Percentiles rank a stretch among this genome's conserved stretches.
These are phyloP conservation scores for Mythimna vitellina DNA, from an alignment of 2,888 invertebrate species.

Conservation along the genomic window DNA sequence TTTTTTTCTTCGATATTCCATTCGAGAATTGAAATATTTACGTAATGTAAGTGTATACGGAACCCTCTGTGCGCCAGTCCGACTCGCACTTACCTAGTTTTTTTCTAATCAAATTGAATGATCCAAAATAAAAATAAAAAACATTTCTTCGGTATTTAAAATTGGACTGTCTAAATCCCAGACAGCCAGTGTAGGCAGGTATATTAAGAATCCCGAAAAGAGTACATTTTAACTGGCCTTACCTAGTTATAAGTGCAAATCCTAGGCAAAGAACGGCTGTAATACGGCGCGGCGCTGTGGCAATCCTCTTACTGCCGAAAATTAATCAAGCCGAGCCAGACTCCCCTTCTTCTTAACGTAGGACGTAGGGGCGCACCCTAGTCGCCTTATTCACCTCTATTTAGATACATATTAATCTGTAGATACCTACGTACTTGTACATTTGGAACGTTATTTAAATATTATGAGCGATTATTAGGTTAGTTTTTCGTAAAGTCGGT, in stretches of 20 bases:
- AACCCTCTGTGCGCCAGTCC: no score
- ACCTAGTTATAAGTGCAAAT: conserved; percentile 58
- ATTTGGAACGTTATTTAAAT: background rate
- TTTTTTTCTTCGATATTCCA: no score
- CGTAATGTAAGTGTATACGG: no score
- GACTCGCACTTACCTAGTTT: no score
- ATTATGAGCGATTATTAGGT: background rate
- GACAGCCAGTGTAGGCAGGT: conserved; percentile 2
- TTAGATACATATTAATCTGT: conserved; percentile 39
- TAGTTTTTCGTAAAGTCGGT: background rate
- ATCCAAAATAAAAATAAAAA: background rate
- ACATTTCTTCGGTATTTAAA: background rate
- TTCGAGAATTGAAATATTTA: no score
- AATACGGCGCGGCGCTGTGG: conserved; percentile 61
- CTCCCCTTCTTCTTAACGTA: conserved; percentile 71
- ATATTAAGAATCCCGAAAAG: conserved; percentile 48
- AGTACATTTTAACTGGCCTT: conserved; percentile 44
- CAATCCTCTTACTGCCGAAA: conserved; percentile 86
- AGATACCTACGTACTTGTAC: conserved; percentile 18
- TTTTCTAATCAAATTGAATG: no score
- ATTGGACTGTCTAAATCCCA: background rate
- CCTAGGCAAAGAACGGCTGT: conserved; percentile 65
- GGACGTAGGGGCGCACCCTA: conserved; percentile 62
- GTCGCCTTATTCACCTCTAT: conserved; percentile 22
- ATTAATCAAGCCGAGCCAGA: conserved; percentile 81